A percentile compares a stretch with the other conserved stretches of the same genome.
Evolutionary conservation across 2,113 vertebrate species (phyloP).

Genomic region (Tragelaphus scriptus): DNA sequence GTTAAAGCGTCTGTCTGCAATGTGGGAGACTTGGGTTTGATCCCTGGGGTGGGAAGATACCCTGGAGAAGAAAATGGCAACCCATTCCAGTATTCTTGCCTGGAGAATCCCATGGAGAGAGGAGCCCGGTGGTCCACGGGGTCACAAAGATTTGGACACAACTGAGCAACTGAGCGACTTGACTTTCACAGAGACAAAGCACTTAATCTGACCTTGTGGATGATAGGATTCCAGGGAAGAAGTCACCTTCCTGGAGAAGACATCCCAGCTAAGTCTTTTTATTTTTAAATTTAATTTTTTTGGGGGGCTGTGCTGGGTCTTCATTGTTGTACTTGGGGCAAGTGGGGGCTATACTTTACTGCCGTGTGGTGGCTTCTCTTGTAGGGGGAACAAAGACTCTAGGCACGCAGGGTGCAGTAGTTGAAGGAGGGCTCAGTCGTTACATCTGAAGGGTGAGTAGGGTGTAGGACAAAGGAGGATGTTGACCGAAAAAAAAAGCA

Average conservation of each 20-base stretch:
- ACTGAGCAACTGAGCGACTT: too few species aligned
- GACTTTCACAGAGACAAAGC: neutral
- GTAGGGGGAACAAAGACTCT: neutral
- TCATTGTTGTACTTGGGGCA: neutral
- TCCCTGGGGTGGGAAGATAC: too few species aligned
- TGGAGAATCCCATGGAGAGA: too few species aligned
- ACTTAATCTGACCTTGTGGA: neutral
- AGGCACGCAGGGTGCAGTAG: neutral
- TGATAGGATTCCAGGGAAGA: neutral
- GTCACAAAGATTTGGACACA: too few species aligned
- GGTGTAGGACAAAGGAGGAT: neutral
- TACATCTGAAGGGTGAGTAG: neutral
- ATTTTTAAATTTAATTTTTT: neutral
- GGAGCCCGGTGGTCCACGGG: too few species aligned
- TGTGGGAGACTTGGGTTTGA: too few species aligned
- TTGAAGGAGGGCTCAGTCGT: neutral
- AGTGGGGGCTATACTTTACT: neutral
- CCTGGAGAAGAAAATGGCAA: too few species aligned
- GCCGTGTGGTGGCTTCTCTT: neutral
- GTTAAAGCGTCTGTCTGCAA: too few species aligned
- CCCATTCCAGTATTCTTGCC: too few species aligned
- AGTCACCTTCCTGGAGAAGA: neutral
- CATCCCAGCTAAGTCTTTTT: neutral
- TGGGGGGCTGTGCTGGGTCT: neutral
- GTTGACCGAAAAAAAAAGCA: neutral